phyloP scores from a whole-genome alignment of 2,888 invertebrate genomes.

The Meghimatium bilineatum region DNA sequence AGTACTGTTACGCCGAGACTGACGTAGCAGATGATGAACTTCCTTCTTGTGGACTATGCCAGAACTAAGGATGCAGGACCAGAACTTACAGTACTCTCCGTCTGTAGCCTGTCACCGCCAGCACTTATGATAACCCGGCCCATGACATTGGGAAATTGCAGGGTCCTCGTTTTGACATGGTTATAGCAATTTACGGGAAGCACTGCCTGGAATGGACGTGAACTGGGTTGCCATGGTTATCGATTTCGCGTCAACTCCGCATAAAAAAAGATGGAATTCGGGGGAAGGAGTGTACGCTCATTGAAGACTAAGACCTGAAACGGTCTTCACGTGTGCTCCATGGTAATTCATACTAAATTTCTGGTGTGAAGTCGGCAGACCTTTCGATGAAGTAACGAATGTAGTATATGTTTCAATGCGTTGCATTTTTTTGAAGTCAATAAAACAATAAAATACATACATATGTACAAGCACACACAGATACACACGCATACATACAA shows the following conservation, averaged over 20 bases:
- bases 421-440: too few relatives aligned
- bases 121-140: conserved; percentile 44
- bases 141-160: conserved; percentile 45
- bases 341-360: conserved; percentile 11
- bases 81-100: conserved; percentile 20
- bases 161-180: conserved; percentile 41
- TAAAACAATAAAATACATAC: too few relatives aligned
- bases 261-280: background rate
- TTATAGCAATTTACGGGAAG: conserved; percentile 45
- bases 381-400: background rate
- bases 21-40: background rate
- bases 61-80: conserved; percentile 18
- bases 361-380: background rate
- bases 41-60: background rate
- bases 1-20: background rate
- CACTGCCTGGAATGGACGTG: conserved; percentile 28
- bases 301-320: background rate
- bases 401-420: background rate
- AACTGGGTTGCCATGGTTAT: conserved; percentile 46
- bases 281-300: conserved; percentile 1
- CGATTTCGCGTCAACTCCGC: conserved; percentile 46
- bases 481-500: too few relatives aligned
- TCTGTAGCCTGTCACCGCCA: conserved; percentile 37
- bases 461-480: too few relatives aligned
- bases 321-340: background rate